A percentile compares a stretch with the other conserved stretches of the same genome.
Evolutionary conservation across 1,140 invertebrate genomes (phyloP).

Genomic region (Camponotus floridanus): DNA sequence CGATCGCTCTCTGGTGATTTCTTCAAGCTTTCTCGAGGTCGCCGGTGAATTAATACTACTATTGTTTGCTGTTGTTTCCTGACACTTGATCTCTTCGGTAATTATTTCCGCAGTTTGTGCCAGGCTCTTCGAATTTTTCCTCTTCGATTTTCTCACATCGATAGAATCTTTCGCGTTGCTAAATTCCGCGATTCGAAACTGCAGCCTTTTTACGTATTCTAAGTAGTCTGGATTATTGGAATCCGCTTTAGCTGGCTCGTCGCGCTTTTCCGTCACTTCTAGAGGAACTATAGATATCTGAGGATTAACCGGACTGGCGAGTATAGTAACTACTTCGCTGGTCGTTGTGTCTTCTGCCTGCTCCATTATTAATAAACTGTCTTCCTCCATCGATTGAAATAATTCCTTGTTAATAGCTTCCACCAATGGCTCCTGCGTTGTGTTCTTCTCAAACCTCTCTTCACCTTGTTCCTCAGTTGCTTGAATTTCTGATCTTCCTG

Average conservation of each 20-base stretch:
- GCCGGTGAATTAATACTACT: conserved; percentile 83
- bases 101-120: conserved; percentile 82
- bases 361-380: conserved; percentile 87
- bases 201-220: conserved; percentile 89
- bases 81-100: conserved; percentile 83
- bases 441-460: not conserved
- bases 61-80: conserved; percentile 73
- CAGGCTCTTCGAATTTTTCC: conserved; percentile 86
- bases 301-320: conserved; percentile 87
- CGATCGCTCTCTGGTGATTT: conserved; percentile 89
- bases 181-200: conserved; percentile 91
- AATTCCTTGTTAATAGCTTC: conserved; percentile 80
- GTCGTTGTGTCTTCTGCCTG: conserved; percentile 87
- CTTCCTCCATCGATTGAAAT: conserved; percentile 87
- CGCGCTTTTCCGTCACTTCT: conserved; percentile 45
- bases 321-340: conserved; percentile 87
- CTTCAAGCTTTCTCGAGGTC: conserved; percentile 88
- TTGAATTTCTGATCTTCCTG: not conserved
- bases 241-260: conserved; percentile 74
- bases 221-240: conserved; percentile 86
- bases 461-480: not conserved
- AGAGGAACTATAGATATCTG: conserved; percentile 68
- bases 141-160: conserved; percentile 89
- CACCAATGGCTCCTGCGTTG: conserved; percentile 49
- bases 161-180: conserved; percentile 90